phyloP scores from a whole-genome alignment of 2,888 invertebrate species.

The Actias luna region DNA sequence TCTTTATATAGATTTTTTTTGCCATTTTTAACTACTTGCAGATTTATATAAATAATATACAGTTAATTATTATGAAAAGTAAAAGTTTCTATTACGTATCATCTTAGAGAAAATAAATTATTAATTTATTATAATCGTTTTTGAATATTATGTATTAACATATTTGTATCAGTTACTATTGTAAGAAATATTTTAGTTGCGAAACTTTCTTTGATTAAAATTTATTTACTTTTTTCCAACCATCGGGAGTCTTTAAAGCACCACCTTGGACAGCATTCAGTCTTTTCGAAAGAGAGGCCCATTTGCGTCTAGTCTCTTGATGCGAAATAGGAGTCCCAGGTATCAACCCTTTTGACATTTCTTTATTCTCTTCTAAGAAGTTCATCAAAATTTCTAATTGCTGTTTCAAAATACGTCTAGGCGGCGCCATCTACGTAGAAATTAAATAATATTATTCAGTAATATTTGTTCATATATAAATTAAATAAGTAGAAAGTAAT shows the following conservation, averaged over 20 bases:
- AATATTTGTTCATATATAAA: background rate
- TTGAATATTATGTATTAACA: background rate
- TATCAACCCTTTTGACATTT: constrained; percentile 57
- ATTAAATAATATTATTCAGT: constrained; percentile 10
- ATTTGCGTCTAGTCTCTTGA: constrained; percentile 57
- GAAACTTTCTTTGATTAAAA: background rate
- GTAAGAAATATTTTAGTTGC: background rate
- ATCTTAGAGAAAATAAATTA: background rate
- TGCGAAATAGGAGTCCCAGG: constrained; percentile 53
- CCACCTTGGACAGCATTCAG: constrained; percentile 62
- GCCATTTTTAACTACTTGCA: background rate
- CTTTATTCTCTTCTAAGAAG: constrained; percentile 62
- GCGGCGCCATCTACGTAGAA: constrained; percentile 64
- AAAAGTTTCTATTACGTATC: constrained; percentile 1
- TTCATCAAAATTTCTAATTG: constrained; percentile 65
- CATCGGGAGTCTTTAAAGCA: constrained; percentile 59
- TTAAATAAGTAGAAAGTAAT: background rate
- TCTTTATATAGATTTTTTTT: too few species aligned
- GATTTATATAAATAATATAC: background rate
- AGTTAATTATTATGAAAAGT: background rate
- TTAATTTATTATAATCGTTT: background rate
- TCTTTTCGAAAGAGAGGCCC: constrained; percentile 60
- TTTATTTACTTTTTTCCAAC: constrained; percentile 64
- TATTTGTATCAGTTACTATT: background rate
- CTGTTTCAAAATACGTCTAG: constrained; percentile 57